Base-by-base conservation (phyloP, 2,113 vertebrate species). In the Craseonycteris thonglongyai region DNA sequence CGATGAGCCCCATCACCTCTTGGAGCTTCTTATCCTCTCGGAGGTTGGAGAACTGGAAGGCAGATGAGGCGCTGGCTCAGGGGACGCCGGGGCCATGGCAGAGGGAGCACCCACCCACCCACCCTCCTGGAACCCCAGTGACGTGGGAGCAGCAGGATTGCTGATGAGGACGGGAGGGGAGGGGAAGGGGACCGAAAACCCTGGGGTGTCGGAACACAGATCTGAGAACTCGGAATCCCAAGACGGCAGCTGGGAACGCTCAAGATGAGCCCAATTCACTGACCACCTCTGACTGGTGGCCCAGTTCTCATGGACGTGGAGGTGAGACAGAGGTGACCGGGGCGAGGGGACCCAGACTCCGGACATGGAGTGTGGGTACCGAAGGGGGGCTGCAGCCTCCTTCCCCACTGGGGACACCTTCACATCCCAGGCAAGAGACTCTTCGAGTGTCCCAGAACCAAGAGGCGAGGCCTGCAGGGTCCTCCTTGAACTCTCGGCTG, bases 41-140 rank as follows among this genome's bases (percentile, higher is more conserved):
- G 91, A 98, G 91, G 26, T 66, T 97, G 96, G 82, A 97, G 95
- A 98, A 98, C 98, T 95, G 92, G 30, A 95, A 83, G 65, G 59
- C 75, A 49, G 96, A 35, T 0, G 2, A 35, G 49, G 19, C 6
- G 33, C 68, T 0, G 0, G 79, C 16, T 30, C 56, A 63, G 49
- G 19, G 38, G 38, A 28, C 68, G 2, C 16, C 33, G 3, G n/a
- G 40, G 2, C 7, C 1, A 19, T 0, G 0, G 4, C 38, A 35
- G 35, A 0, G 0, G 0, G 49, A 5, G 3, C 38, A 0, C 45
- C 4, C 2, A 4, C 51, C 2, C 5, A 2, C 10, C 11, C 5
- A 2, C 81, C n/a, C 61, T 12, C 45, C 74, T 13, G 0, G 5
- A 21, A 2, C 26, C 61, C n/a, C 63, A 6, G 30, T 8, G 33